Evolutionary conservation across 2,113 vertebrate genomes (phyloP).

Genomic region (Hymenochirus boettgeri): DNA sequence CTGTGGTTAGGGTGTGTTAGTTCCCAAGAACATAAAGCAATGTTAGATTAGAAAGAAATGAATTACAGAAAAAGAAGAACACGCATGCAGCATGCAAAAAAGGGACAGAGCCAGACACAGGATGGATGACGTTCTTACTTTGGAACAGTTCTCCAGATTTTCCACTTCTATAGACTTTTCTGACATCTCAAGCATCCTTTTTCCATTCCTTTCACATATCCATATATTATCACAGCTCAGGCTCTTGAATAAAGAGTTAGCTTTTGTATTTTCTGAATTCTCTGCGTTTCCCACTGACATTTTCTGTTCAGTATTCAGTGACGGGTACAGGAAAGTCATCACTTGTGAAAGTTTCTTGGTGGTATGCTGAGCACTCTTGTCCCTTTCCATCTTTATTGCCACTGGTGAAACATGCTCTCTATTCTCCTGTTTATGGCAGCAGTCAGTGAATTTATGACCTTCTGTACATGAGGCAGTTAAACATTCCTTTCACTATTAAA

Average conservation of each 20-base stretch:
- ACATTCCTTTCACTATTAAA: neutral
- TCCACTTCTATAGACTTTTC: conserved; percentile 49
- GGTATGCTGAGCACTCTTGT: conserved; percentile 47
- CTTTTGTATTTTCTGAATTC: conserved; percentile 45
- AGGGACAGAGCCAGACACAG: neutral
- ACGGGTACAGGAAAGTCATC: conserved; percentile 36
- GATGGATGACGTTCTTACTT: conserved; percentile 59
- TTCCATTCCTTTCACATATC: conserved; percentile 71
- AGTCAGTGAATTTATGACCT: conserved; percentile 51
- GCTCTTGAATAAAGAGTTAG: conserved; percentile 45
- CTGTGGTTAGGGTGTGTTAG: neutral
- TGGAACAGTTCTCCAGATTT: conserved; percentile 51
- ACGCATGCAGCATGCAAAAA: neutral
- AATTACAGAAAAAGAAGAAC: neutral
- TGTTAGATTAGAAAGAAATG: neutral
- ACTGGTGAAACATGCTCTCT: conserved; percentile 48
- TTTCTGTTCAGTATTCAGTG: conserved; percentile 41
- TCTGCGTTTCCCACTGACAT: conserved; percentile 46
- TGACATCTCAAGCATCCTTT: conserved; percentile 57
- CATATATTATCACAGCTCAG: conserved; percentile 76
- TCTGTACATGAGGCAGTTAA: neutral
- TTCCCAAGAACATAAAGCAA: neutral
- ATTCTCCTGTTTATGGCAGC: conserved; percentile 51
- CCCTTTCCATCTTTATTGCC: conserved; percentile 49
- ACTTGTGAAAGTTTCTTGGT: conserved; percentile 46